A percentile compares a stretch with the other conserved stretches of the same genome.
phyloP scores from a whole-genome alignment of 2,113 vertebrate genomes.

The Myrmecophaga tridactyla region DNA sequence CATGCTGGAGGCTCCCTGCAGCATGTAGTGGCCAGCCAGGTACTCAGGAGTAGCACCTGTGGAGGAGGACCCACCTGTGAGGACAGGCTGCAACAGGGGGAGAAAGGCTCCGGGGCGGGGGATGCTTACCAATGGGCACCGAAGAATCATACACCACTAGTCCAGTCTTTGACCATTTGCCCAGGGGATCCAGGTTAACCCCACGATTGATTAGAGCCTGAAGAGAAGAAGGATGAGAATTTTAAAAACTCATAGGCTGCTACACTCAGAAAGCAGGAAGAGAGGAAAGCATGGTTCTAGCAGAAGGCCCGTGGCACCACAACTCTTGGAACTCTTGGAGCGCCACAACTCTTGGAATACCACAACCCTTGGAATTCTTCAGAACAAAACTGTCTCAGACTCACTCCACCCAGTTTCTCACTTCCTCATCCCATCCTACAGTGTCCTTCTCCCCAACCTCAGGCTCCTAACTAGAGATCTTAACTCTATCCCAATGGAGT shows the following conservation, averaged over 20 bases:
- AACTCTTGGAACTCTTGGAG: neutral
- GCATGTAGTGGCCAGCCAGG: conserved; percentile 97
- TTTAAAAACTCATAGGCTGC: neutral
- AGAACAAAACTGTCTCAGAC: neutral
- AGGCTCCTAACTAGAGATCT: neutral
- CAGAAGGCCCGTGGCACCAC: neutral
- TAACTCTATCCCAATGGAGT: neutral
- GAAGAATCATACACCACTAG: conserved; percentile 97
- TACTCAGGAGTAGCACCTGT: conserved; percentile 98
- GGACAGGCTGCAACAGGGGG: neutral
- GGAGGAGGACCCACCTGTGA: neutral
- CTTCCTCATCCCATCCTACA: neutral
- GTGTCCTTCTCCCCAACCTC: neutral
- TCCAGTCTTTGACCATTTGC: conserved; percentile 97
- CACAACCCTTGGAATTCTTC: neutral
- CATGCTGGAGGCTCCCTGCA: conserved; percentile 97
- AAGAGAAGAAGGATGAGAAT: neutral
- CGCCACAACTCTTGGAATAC: neutral
- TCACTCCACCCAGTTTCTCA: neutral
- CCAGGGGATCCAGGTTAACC: conserved; percentile 96
- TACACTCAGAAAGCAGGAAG: neutral
- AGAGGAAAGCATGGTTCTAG: neutral
- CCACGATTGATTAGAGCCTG: conserved; percentile 98
- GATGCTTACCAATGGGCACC: conserved; percentile 91
- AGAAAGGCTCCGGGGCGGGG: neutral